A percentile compares a stretch with the other conserved stretches of the same genome.
Conservation (phyloP, 23 tunicate species). For the Styela clava region DNA sequence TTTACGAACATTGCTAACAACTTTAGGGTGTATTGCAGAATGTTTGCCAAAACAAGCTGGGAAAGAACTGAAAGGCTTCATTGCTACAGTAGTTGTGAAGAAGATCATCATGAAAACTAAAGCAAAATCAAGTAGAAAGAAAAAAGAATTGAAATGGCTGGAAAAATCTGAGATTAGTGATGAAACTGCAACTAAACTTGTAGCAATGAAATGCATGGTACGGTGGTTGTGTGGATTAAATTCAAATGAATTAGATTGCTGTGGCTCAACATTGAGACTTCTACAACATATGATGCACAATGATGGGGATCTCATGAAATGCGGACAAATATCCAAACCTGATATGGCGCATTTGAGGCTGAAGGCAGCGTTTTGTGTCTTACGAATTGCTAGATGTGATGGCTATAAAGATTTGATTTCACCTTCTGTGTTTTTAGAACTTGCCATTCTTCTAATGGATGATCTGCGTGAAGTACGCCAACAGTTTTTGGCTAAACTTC, state of each 20-base stretch:
- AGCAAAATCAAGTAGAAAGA: slow-evolving; percentile 29
- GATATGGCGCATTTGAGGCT: slow-evolving; percentile 87
- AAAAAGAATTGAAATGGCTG: slow-evolving; percentile 77
- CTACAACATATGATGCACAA: slow-evolving; percentile 90
- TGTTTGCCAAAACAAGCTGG: slow-evolving; percentile 66
- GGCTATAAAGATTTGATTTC: slow-evolving; percentile 65
- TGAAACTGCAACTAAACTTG: slow-evolving; percentile 71
- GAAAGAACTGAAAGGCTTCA: slow-evolving; percentile 45
- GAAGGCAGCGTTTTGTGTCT: slow-evolving; percentile 77
- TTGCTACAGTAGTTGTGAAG: slow-evolving; percentile 74
- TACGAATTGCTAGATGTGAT: slow-evolving; percentile 60
- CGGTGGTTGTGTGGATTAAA: slow-evolving; percentile 80
- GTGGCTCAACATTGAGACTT: slow-evolving; percentile 71
- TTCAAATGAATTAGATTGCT: slow-evolving; percentile 73
- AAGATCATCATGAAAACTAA: slow-evolving; percentile 90
- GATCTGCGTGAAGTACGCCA: slow-evolving; percentile 73
- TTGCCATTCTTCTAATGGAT: slow-evolving; percentile 80
- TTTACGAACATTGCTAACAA: slow-evolving; percentile 50
- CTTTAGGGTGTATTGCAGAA: slow-evolving; percentile 84
- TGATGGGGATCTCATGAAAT: slow-evolving; percentile 90
- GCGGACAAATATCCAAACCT: slow-evolving; percentile 58
- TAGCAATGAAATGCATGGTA: slow-evolving; percentile 91
- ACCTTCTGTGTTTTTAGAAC: slow-evolving; percentile 57
- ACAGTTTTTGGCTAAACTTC: slow-evolving; percentile 58
- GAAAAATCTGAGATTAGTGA: slow-evolving; percentile 54